Evolutionary conservation across 2,113 vertebrate genomes (phyloP).

Genomic region (Gulo gulo): DNA sequence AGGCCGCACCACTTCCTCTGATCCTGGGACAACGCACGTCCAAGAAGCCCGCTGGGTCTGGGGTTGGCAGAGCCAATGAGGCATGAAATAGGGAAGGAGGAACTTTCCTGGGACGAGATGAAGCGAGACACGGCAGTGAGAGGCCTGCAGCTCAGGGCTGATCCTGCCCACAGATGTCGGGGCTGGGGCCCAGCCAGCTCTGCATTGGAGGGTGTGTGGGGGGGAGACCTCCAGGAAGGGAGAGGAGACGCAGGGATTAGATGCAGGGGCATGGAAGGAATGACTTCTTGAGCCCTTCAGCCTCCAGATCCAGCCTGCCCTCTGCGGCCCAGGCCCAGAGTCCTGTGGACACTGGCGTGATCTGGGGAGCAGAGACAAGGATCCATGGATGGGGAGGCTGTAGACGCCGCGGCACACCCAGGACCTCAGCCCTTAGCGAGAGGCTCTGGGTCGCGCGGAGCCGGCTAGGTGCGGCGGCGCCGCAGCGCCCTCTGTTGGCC

Average conservation of each 20-base stretch:
- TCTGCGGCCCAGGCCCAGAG: neutral
- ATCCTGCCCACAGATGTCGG: neutral
- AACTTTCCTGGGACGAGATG: neutral
- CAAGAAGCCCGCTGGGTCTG: neutral
- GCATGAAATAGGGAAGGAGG: neutral
- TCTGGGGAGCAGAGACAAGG: neutral
- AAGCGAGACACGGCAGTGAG: neutral
- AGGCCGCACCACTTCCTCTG: neutral
- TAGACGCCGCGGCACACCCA: fast-evolving
- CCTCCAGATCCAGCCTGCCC: neutral
- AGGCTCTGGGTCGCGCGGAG: fast-evolving
- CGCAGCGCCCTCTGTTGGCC: conserved; percentile 64
- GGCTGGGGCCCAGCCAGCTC: neutral
- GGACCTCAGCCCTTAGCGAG: fast-evolving
- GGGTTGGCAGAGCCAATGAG: neutral
- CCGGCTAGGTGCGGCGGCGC: neutral
- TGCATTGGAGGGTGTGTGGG: neutral
- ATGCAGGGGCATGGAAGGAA: neutral
- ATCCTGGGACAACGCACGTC: neutral
- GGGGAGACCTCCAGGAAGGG: neutral
- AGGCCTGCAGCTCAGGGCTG: neutral
- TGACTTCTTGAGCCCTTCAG: neutral
- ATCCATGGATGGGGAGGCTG: fast-evolving
- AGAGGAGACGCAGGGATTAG: neutral
- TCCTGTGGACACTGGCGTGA: neutral